phyloP scores from a whole-genome alignment of 2,797 vertebrate species.

The Emys orbicularis region DNA sequence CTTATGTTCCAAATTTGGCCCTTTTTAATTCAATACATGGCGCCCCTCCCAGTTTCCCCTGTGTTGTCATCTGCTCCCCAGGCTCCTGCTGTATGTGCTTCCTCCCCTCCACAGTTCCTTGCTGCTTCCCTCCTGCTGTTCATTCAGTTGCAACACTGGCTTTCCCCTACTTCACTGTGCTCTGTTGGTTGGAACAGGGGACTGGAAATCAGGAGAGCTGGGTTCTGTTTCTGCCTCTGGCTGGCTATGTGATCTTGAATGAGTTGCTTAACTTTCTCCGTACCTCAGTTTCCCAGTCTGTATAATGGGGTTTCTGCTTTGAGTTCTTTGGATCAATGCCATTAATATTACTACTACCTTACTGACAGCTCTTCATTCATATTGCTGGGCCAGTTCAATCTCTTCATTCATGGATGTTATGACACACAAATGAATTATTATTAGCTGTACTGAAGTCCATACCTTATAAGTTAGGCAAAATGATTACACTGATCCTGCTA shows the following conservation, averaged over 20 bases:
- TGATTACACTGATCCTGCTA: not conserved
- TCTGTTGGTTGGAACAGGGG: not conserved
- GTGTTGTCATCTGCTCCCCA: not conserved
- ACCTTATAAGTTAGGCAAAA: not conserved
- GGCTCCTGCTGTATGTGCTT: not conserved
- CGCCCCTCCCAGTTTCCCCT: not conserved
- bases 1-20: not conserved
- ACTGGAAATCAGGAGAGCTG: not conserved
- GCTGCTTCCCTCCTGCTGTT: not conserved
- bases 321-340: not conserved
- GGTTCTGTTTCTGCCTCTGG: not conserved
- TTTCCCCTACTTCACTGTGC: not conserved
- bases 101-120: not conserved
- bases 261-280: not conserved
- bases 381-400: not conserved
- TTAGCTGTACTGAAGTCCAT: not conserved
- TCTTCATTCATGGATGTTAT: not conserved
- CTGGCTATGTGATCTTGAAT: not conserved
- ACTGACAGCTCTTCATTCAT: not conserved
- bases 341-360: not conserved
- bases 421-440: not conserved
- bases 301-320: not conserved
- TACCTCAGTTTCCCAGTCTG: not conserved
- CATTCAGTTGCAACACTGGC: not conserved
- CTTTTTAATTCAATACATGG: not conserved